Percentiles rank a stretch among this genome's conserved stretches.
Conservation (phyloP, 2,113 vertebrate genomes). For the Lichenostomus cassidix region DNA sequence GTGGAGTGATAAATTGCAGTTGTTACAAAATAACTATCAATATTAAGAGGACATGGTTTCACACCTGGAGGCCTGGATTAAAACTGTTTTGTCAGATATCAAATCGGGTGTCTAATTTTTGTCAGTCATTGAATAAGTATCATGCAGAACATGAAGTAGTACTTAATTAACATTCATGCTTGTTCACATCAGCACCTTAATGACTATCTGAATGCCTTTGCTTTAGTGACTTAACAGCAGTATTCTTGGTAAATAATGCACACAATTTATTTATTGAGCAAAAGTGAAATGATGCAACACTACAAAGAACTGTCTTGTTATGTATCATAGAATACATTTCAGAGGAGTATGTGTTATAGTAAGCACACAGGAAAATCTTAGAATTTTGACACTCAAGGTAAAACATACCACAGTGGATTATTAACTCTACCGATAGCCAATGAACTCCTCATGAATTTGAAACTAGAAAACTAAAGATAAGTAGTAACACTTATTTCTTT, state of each 20-base stretch:
- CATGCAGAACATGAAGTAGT: background rate
- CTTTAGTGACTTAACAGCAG: slow-evolving; percentile 6
- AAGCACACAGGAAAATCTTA: background rate
- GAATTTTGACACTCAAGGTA: background rate
- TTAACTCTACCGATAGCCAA: background rate
- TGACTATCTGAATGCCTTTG: background rate
- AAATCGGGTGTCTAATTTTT: background rate
- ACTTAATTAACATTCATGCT: background rate
- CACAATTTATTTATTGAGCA: slow-evolving; percentile 4
- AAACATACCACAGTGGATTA: background rate
- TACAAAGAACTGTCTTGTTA: slow-evolving; percentile 4
- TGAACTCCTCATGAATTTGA: background rate
- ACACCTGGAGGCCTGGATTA: background rate
- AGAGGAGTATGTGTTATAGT: background rate
- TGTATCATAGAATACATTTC: background rate
- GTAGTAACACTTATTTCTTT: background rate
- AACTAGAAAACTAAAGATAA: background rate
- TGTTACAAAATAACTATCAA: background rate
- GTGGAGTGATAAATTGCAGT: background rate
- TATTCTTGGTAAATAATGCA: background rate
- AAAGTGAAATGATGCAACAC: background rate
- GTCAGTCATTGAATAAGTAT: background rate
- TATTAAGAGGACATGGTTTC: background rate
- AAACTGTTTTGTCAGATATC: background rate
- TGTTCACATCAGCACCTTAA: background rate